Base-by-base conservation (phyloP, 2,113 vertebrate species). In the Lagenorhynchus albirostris region DNA sequence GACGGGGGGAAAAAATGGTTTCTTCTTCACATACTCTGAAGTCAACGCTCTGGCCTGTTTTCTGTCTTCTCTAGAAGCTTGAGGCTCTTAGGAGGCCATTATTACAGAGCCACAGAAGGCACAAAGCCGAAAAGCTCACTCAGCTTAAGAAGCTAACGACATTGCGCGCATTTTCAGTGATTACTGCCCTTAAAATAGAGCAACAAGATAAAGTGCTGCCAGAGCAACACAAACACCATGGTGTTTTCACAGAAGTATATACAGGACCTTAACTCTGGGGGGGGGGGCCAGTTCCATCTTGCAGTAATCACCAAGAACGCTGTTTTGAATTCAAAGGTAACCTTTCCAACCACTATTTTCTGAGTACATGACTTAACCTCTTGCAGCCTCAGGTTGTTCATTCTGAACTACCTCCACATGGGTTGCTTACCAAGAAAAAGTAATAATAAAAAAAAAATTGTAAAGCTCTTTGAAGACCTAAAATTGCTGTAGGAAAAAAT, bases 361-460 rank as follows among this genome's bases (percentile, higher is more conserved):
- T 50, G 67, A 89, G 83, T 31, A 60, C 33, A 65, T 84, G 33
- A 13, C 68, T 82, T 81, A 53, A 93, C 86, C 47, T 94, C 84
- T 65, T 47, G 70, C 33, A 60, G 38, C 11, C 44, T 71, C 58
- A 18, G 29, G 29, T 26, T 68, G n/a, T 33, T 90, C 60, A 50
- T 33, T 77, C 53, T 60, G 44, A 50, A 84, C 38, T 29, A 53
- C 73, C 36, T 89, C 62, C 58, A 68, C 21, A 33, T 10, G 41
- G 65, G 25, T 18, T 77, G 47, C 41, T 83, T 70, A 86, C 44
- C 36, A 73, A 80, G 70, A 74, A 94, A 58, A 47, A 11, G 21
- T 41, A 26, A 83, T 82, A 80, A 73, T 73, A 53, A 79, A 91
- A 96, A 89, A 92, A 53, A 83, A 89, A 96, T 17, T 38, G 25